A percentile compares a stretch with the other conserved stretches of the same genome.
These are phyloP conservation scores for Otus sunia DNA, from an alignment of 2,113 vertebrate species.

Conservation along the genomic window DNA sequence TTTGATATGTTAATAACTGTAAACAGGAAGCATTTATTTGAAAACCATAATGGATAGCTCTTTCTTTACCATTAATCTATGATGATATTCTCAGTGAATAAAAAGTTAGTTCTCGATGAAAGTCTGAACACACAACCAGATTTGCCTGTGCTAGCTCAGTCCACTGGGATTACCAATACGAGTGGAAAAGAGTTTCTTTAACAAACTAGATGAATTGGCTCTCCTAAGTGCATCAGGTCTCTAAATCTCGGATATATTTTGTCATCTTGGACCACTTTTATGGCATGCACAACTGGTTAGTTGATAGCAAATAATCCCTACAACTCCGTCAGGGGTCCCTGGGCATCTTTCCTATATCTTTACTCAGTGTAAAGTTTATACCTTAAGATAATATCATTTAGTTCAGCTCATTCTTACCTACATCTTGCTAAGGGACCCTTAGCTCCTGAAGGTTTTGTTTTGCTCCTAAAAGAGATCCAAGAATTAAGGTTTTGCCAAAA, in stretches of 20 bases:
- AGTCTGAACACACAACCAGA: neutral
- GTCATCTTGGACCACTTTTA: neutral
- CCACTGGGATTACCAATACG: neutral
- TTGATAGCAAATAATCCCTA: neutral
- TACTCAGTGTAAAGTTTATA: neutral
- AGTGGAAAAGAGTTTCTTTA: neutral
- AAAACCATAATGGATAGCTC: neutral
- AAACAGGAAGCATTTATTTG: neutral
- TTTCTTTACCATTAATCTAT: neutral
- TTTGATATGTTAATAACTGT: neutral
- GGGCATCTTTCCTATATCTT: fast-evolving
- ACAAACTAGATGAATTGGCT: neutral
- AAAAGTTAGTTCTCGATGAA: neutral
- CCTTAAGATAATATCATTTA: neutral
- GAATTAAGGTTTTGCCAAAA: neutral
- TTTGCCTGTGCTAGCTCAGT: neutral
- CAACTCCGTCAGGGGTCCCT: neutral
- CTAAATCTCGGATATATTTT: neutral
- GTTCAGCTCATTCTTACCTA: neutral
- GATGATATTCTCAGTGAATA: neutral
- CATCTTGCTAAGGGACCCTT: neutral
- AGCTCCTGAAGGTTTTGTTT: neutral
- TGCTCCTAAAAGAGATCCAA: neutral
- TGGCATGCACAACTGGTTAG: neutral
- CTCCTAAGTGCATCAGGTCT: neutral